phyloP scores from a whole-genome alignment of 2,888 invertebrate genomes.

The Calliopum simillimum region DNA sequence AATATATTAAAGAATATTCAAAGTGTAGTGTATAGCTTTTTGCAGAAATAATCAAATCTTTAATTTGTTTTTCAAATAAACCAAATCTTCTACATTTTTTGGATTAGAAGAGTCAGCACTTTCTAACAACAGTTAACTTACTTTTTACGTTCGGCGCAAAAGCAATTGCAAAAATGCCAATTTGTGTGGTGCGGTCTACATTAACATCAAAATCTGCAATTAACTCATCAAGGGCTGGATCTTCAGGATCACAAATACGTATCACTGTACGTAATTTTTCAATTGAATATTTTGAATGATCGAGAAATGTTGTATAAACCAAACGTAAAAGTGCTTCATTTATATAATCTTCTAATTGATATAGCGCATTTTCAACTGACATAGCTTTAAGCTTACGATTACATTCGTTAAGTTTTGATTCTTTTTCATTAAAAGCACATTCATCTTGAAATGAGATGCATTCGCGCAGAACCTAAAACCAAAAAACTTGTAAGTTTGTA shows the following conservation, averaged over 20 bases:
- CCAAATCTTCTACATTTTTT: neutral
- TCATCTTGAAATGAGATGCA: slow-evolving; percentile 61
- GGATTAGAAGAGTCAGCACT: neutral
- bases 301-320: slow-evolving; percentile 59
- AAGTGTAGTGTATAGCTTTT: neutral
- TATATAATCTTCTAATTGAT: slow-evolving; percentile 61
- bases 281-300: slow-evolving; percentile 59
- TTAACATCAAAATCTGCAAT: slow-evolving; percentile 66
- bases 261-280: slow-evolving; percentile 56
- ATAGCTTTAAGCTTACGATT: slow-evolving; percentile 60
- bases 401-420: slow-evolving; percentile 45
- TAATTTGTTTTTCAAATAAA: neutral
- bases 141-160: slow-evolving; percentile 59
- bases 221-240: slow-evolving; percentile 55
- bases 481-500: too few species aligned
- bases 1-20: neutral
- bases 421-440: slow-evolving; percentile 46
- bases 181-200: slow-evolving; percentile 63
- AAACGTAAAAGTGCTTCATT: slow-evolving; percentile 63
- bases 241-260: slow-evolving; percentile 45
- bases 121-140: slow-evolving; percentile 37
- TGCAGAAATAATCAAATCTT: neutral
- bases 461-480: slow-evolving; percentile 57
- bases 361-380: slow-evolving; percentile 60
- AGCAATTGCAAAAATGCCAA: slow-evolving; percentile 63